Evolutionary conservation across 2,888 invertebrate genomes (phyloP).

Genomic region (Drosophila pseudotalamancana): DNA sequence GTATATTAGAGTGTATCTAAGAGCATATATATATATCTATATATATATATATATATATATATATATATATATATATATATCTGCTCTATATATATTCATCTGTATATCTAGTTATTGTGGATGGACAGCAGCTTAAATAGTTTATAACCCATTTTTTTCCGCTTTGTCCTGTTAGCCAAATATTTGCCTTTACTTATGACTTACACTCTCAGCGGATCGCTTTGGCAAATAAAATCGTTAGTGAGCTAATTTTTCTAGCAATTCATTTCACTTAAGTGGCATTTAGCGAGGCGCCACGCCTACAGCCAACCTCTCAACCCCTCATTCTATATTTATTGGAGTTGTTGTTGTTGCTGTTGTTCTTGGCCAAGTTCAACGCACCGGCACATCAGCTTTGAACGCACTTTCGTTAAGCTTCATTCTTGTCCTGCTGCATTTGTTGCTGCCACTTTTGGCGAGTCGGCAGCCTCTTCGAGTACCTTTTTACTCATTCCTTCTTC

Average conservation of each 20-base stretch:
- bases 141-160: neutral
- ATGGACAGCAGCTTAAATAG: neutral
- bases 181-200: slow-evolving; percentile 23
- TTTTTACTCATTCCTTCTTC: neutral
- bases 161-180: slow-evolving; percentile 11
- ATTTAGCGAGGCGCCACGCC: slow-evolving; percentile 55
- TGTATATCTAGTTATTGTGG: no score
- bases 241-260: slow-evolving; percentile 40
- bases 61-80: slow-evolving; percentile 2
- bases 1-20: neutral
- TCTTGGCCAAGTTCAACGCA: slow-evolving; percentile 51
- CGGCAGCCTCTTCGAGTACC: slow-evolving; percentile 5
- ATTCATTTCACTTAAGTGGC: slow-evolving; percentile 72
- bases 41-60: neutral
- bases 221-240: neutral
- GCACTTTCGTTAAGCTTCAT: slow-evolving; percentile 52
- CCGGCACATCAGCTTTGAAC: slow-evolving; percentile 33
- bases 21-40: neutral
- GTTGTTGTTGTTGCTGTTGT: slow-evolving; percentile 29
- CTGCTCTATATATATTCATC: neutral
- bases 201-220: neutral
- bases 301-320: slow-evolving; percentile 7
- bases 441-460: slow-evolving; percentile 1
- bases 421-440: slow-evolving; percentile 31
- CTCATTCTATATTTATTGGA: slow-evolving; percentile 25